Evolutionary conservation across 2,113 vertebrate species (phyloP), one percentile per base, ranked within the genome.

Genomic region (Nibea coibor): DNA sequence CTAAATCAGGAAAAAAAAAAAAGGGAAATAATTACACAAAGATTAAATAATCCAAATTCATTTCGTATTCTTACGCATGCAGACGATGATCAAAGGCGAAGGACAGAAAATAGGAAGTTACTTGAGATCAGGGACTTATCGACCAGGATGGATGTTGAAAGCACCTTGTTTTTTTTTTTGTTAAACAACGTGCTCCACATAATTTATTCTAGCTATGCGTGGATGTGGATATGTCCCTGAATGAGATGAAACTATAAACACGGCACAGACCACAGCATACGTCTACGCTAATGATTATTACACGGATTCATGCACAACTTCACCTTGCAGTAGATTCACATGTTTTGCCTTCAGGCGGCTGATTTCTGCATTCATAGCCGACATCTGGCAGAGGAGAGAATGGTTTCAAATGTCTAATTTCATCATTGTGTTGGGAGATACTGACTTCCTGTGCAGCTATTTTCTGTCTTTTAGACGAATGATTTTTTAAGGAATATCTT

Each of bases 271-370:
- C 45, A 82, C 73, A 82, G 48, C 73, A 79, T 42, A 83, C 4
- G 5, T 80, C 67, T 74, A 88, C 10, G 19, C 73, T 56, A 73
- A 26, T 68, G 31, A 82, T 69, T 80, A 77, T 67, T 74, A 39
- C 48, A 78, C 35, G 43, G 26, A 77, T 57, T 64, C 31, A 76
- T 75, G 42, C 68, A 72, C 16, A 78, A 39, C 51, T 72, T 90
- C 93, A 95, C 93, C 94, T 95, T 87, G 83, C 77, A 87, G 88
- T 24, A 82, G 87, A 84, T 66, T 89, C 48, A 86, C 89, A 61
- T 92, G 88, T 83, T 86, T 92, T 81, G 86, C 83, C 80, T 80
- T 91, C 75, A 92, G 61, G 76, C 39, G 56, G 79, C 53, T 82
- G 81, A 90, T 92, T 79, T 87, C 87, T 66, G 76, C 68, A 42